Conservation (phyloP, 2,888 invertebrate genomes). For the Choristoneura rosaceana region DNA sequence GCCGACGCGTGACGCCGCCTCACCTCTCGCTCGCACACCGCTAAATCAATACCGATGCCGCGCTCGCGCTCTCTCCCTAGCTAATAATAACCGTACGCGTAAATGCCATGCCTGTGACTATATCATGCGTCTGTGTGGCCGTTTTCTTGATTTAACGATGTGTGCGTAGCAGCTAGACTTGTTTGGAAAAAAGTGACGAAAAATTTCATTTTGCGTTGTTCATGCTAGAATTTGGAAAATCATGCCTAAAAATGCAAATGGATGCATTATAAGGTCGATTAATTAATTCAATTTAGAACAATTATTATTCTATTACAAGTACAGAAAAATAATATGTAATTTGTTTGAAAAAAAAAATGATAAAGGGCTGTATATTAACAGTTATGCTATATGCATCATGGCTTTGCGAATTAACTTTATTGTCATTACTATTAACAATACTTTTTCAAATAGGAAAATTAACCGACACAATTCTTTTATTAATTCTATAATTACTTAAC, state of each 20-base stretch:
- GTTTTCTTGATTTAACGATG: constrained; percentile 49
- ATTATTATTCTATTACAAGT: not conserved
- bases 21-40: constrained; percentile 61
- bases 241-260: not conserved
- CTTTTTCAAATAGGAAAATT: too few relatives aligned
- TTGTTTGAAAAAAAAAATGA: not conserved
- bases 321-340: too few relatives aligned
- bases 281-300: not conserved
- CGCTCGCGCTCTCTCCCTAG: constrained; percentile 60
- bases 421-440: too few relatives aligned
- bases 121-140: constrained; percentile 45
- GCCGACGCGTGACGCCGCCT: constrained; percentile 53
- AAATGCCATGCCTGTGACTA: constrained; percentile 46
- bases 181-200: not conserved
- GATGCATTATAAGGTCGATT: not conserved
- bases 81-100: constrained; percentile 73
- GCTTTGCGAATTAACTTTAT: not conserved
- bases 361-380: not conserved
- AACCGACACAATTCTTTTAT: too few relatives aligned
- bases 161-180: not conserved
- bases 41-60: constrained; percentile 64
- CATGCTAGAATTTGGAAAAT: not conserved
- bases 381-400: not conserved
- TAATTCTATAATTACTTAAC: too few relatives aligned
- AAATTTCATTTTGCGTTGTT: not conserved